Evolutionary conservation across 2,797 vertebrate species (phyloP).

Genomic region (Sebastes elongatus): DNA sequence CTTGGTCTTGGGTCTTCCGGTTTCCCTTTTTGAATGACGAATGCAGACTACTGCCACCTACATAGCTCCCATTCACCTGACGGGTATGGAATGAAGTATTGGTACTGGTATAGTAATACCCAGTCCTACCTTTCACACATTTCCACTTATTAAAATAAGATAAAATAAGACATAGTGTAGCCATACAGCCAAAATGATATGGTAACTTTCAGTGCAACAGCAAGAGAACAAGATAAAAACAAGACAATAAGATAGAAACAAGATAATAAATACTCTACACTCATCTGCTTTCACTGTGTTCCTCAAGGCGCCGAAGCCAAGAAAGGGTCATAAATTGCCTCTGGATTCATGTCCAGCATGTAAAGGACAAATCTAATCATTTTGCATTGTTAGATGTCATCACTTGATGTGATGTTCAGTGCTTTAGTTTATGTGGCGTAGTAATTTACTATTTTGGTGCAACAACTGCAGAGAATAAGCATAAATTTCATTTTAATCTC

Average conservation of each 20-base stretch:
- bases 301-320: background rate
- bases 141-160: background rate
- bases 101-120: too few relatives aligned
- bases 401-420: background rate
- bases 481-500: constrained; percentile 9
- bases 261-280: background rate
- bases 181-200: too few relatives aligned
- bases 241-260: background rate
- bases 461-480: background rate
- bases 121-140: background rate
- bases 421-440: background rate
- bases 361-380: background rate
- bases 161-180: too few relatives aligned
- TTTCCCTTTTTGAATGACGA: too few relatives aligned
- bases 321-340: background rate
- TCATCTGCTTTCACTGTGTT: background rate
- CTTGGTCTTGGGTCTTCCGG: too few relatives aligned
- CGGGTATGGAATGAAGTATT: too few relatives aligned
- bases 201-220: background rate
- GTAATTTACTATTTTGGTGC: background rate
- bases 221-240: background rate
- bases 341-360: background rate
- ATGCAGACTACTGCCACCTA: too few relatives aligned
- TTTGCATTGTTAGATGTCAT: background rate
- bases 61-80: too few relatives aligned